These are phyloP conservation scores for Cavia aperea DNA, from an alignment of 2,113 vertebrate genomes.

Conservation along the genomic window DNA sequence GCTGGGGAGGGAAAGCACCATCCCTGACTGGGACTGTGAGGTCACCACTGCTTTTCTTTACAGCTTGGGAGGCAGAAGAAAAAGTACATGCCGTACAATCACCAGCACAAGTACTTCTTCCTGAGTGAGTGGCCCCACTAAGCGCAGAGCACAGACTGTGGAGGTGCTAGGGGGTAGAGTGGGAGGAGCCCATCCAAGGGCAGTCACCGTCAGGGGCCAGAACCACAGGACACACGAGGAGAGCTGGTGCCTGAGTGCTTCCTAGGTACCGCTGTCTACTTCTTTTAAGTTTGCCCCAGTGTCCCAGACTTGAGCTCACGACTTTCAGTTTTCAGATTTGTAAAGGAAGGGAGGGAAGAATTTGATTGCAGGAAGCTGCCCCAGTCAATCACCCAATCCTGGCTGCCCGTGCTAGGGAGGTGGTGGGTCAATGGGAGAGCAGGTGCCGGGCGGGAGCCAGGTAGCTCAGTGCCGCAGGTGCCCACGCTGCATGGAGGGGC, in stretches of 20 bases:
- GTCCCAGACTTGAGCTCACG: neutral
- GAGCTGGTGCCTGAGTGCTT: neutral
- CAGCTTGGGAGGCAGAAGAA: conserved; percentile 84
- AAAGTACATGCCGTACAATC: conserved; percentile 85
- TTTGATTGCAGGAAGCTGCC: neutral
- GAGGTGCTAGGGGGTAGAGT: neutral
- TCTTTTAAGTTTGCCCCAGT: neutral
- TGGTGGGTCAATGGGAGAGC: neutral
- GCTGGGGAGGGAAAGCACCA: neutral
- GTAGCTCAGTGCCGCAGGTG: neutral
- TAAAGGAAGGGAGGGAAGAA: neutral
- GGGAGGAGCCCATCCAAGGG: neutral
- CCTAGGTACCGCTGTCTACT: neutral
- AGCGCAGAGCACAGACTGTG: too few relatives aligned
- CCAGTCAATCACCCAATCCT: too few relatives aligned
- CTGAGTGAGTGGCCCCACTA: conserved; percentile 77
- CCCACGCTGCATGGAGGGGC: neutral
- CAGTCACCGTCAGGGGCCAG: neutral
- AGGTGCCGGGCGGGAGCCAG: neutral
- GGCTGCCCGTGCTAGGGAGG: neutral
- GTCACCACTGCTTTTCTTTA: neutral
- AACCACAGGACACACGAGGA: neutral
- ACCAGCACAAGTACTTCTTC: conserved; percentile 86
- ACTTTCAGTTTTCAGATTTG: neutral
- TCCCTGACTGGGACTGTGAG: neutral